phyloP scores from a whole-genome alignment of 2,113 vertebrate species.

The Platysteira castanea region DNA sequence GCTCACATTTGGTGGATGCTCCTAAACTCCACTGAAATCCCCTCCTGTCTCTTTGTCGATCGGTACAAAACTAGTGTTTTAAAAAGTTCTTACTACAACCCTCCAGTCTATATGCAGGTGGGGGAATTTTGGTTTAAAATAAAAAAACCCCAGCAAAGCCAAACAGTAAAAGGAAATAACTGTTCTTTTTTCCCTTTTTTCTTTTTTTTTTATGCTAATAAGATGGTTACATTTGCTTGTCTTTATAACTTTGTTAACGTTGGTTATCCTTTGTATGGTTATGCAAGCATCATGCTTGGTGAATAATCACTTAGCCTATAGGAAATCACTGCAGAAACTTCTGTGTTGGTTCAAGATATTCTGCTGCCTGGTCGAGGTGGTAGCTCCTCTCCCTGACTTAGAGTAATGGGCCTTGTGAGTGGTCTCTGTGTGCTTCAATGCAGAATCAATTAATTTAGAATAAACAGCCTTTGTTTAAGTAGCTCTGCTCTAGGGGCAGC shows the following conservation, averaged over 20 bases:
- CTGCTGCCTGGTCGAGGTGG: background rate
- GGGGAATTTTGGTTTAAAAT: background rate
- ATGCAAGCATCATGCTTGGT: background rate
- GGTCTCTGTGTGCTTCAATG: background rate
- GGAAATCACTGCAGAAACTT: background rate
- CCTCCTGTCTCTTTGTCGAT: background rate
- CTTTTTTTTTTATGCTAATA: background rate
- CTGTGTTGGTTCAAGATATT: background rate
- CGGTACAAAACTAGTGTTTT: background rate
- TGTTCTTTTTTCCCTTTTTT: background rate
- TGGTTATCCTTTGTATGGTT: background rate
- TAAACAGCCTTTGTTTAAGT: background rate
- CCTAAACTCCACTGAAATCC: background rate
- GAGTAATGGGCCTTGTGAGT: background rate
- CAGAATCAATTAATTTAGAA: background rate
- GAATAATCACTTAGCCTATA: background rate
- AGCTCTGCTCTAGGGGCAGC: background rate
- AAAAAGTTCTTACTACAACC: background rate
- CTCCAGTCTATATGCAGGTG: background rate
- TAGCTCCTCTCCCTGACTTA: background rate
- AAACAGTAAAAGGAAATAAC: background rate
- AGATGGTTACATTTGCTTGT: background rate
- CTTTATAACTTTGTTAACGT: background rate
- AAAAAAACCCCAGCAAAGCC: no score
- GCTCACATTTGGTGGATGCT: rapidly evolving